phyloP scores from a whole-genome alignment of 2,888 invertebrate genomes.

The Saturnia pavonia region DNA sequence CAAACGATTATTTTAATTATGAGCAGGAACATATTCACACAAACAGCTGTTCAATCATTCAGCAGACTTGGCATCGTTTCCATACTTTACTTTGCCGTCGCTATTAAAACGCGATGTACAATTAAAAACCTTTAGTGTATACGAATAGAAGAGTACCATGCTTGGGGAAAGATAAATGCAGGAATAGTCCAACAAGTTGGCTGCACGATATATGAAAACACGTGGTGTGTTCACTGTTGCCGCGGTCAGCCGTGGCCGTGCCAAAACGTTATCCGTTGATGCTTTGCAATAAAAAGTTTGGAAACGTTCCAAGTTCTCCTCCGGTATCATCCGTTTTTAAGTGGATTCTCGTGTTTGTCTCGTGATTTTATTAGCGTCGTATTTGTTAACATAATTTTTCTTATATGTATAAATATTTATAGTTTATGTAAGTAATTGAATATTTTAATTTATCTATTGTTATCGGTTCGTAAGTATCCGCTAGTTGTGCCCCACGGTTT shows the following conservation, averaged over 20 bases:
- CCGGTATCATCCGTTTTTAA: slow-evolving; percentile 38
- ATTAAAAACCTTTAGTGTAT: slow-evolving; percentile 37
- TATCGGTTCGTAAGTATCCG: too few species aligned
- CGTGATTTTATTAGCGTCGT: slow-evolving; percentile 11
- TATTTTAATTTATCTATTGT: not conserved
- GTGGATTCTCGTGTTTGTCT: slow-evolving; percentile 29
- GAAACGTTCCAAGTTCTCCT: slow-evolving; percentile 50
- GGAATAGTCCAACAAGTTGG: slow-evolving; percentile 38
- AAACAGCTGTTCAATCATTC: slow-evolving; percentile 40
- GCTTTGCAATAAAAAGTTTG: slow-evolving; percentile 56
- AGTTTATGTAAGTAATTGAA: not conserved
- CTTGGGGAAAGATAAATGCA: slow-evolving; percentile 25
- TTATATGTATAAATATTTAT: not conserved
- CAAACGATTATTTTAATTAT: slow-evolving; percentile 19
- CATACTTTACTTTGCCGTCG: slow-evolving; percentile 28
- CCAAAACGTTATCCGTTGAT: slow-evolving; percentile 52
- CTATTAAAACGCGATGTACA: slow-evolving; percentile 22
- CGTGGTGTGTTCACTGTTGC: slow-evolving; percentile 15
- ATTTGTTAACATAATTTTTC: not conserved
- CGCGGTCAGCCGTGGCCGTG: slow-evolving; percentile 34
- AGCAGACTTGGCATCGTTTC: slow-evolving; percentile 46
- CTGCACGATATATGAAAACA: slow-evolving; percentile 40
- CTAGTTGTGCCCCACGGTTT: too few species aligned
- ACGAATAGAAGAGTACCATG: slow-evolving; percentile 30
- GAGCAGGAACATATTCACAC: slow-evolving; percentile 33